phyloP scores from a whole-genome alignment of 1,140 invertebrate species.

The Scylla paramamosain region DNA sequence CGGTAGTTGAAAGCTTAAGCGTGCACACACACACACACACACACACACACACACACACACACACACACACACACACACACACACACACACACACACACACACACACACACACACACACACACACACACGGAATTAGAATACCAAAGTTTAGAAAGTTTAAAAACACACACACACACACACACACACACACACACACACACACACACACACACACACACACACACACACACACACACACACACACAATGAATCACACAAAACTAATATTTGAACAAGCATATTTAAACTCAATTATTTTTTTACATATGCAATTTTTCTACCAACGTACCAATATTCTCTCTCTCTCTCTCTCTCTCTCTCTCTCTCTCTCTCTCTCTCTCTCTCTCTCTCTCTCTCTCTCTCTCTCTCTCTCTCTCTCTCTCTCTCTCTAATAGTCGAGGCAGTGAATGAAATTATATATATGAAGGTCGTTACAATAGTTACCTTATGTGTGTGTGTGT shows the following conservation, averaged over 20 bases:
- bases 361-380: slow-evolving; percentile 41
- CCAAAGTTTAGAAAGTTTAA: too few relatives aligned
- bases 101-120: background rate
- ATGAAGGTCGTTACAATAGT: too few relatives aligned
- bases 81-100: slow-evolving; percentile 36
- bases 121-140: too few relatives aligned
- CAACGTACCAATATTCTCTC: background rate
- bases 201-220: too few relatives aligned
- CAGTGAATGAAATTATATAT: background rate
- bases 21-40: slow-evolving; percentile 29
- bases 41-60: slow-evolving; percentile 42
- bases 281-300: background rate
- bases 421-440: background rate
- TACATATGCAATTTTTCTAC: background rate
- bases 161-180: too few relatives aligned
- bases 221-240: too few relatives aligned
- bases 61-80: slow-evolving; percentile 47
- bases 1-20: background rate
- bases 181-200: too few relatives aligned
- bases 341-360: slow-evolving; percentile 35
- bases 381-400: slow-evolving; percentile 18
- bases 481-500: background rate
- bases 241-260: too few relatives aligned
- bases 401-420: background rate
- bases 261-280: background rate